Percentiles rank a stretch among this genome's conserved stretches.
Conservation (phyloP, 2,888 invertebrate genomes). For the Mesochorus sp. region DNA sequence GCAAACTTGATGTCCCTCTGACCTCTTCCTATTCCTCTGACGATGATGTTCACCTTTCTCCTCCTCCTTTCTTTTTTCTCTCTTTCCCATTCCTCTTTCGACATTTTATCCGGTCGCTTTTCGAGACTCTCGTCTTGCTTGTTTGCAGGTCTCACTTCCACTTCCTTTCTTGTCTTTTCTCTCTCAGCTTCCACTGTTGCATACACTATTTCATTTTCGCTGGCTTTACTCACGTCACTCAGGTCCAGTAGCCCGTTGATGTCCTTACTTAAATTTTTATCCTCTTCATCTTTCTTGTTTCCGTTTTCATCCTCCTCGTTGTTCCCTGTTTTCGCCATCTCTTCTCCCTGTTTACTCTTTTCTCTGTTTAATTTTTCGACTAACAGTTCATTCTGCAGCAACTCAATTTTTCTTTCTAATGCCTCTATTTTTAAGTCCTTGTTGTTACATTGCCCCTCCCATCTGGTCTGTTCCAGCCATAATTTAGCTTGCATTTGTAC, state of each 20-base stretch:
- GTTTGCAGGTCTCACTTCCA: neutral
- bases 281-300: neutral
- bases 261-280: neutral
- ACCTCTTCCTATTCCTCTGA: neutral
- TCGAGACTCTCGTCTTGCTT: neutral
- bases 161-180: neutral
- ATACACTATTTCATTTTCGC: neutral
- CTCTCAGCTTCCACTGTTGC: neutral
- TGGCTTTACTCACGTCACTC: neutral
- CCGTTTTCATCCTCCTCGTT: neutral
- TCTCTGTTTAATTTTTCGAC: neutral
- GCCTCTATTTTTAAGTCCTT: neutral
- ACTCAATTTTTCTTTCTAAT: neutral
- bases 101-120: neutral
- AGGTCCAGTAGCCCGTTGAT: neutral
- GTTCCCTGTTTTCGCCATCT: neutral
- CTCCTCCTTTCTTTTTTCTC: constrained; percentile 8
- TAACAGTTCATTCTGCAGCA: neutral
- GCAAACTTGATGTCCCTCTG: neutral
- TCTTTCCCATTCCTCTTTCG: constrained; percentile 5
- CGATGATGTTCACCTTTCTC: neutral
- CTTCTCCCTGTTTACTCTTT: neutral
- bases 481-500: constrained; percentile 2
- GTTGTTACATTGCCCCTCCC: neutral
- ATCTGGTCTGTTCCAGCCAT: constrained; percentile 3